Percentiles rank a stretch among this genome's conserved stretches.
These are phyloP conservation scores for Cairina moschata DNA, from an alignment of 2,113 vertebrate species.

Conservation along the genomic window DNA sequence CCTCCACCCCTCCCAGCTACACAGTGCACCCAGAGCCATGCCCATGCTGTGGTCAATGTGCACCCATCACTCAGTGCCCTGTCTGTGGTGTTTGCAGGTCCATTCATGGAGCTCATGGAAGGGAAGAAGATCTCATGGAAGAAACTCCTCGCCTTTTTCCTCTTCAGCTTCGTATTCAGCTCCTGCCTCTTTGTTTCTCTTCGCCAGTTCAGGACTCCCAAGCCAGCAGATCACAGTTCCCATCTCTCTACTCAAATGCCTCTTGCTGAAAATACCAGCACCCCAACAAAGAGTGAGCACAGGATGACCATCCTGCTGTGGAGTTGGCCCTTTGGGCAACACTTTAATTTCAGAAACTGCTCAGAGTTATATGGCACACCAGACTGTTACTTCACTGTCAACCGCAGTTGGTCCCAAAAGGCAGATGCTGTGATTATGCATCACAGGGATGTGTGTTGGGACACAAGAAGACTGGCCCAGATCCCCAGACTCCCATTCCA, in stretches of 20 bases:
- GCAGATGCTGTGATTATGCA: conserved; percentile 24
- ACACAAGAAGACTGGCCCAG: not conserved
- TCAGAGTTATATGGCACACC: not conserved
- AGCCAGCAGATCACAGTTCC: fast-evolving
- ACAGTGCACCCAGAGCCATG: not conserved
- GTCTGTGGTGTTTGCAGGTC: not conserved
- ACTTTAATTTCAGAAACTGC: not conserved
- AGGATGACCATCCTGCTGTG: conserved; percentile 52
- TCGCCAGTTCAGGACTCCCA: fast-evolving
- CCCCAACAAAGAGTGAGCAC: fast-evolving
- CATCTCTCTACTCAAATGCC: fast-evolving
- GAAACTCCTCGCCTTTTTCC: not conserved
- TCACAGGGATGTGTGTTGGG: not conserved
- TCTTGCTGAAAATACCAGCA: fast-evolving
- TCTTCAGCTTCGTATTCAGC: not conserved
- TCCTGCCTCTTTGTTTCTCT: not conserved
- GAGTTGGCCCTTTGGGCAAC: not conserved
- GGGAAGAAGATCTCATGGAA: not conserved
- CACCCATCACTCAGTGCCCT: fast-evolving
- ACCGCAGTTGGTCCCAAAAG: not conserved
- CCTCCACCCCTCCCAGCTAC: no score
- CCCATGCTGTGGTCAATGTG: no score
- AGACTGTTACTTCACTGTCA: not conserved
- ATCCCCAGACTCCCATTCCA: not conserved
- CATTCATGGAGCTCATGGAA: not conserved